Evolutionary conservation across 1,140 invertebrate species (phyloP), one percentile per base, ranked within the genome.

Genomic region (Hyles euphorbiae): DNA sequence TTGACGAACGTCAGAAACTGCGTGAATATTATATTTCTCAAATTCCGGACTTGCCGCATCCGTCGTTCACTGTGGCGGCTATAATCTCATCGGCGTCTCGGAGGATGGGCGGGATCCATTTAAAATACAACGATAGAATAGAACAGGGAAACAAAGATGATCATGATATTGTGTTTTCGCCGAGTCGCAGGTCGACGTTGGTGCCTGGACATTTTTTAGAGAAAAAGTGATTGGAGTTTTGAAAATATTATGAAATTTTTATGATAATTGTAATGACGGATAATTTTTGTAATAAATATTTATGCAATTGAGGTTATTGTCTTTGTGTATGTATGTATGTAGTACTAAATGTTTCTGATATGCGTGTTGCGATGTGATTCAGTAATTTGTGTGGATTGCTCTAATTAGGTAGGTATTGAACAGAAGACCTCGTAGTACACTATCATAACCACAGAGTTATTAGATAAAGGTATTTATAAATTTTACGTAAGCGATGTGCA

Each of bases 31-130:
- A 68, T 51, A 65, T 79, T 53, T 75, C 76, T n/a, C 74, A 77
- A 67, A 75, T 82, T 32, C 81, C 79, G 22, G 78, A 84, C 61
- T 57, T 82, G 9, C 81, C 81, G 4, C 79, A 78, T 61, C 81
- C 79, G 2, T 71, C 79, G 11, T 61, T 63, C 49, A 72, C 72
- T 3, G 71, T 70, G 34, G 79, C 78, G 3, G 71, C 73, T 2
- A 79, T 84, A 53, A 76, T 84, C 60, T 70, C 81, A 46, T 68
- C 74, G 6, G 68, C 72, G 5, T 79, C 79, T 6, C 60, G 58
- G 34, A 74, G 58, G 58, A 74, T 82, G 70, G 68, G 76, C n/a
- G 60, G 68, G 8, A 59, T 60, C 43, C 45, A 63, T 59, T 72
- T 81, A 53, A 70, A 53, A 68, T 83, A 83, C 56, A 64, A 67